Evolutionary conservation across 2,113 vertebrate species (phyloP).

Genomic region (Budorcas taxicolor): DNA sequence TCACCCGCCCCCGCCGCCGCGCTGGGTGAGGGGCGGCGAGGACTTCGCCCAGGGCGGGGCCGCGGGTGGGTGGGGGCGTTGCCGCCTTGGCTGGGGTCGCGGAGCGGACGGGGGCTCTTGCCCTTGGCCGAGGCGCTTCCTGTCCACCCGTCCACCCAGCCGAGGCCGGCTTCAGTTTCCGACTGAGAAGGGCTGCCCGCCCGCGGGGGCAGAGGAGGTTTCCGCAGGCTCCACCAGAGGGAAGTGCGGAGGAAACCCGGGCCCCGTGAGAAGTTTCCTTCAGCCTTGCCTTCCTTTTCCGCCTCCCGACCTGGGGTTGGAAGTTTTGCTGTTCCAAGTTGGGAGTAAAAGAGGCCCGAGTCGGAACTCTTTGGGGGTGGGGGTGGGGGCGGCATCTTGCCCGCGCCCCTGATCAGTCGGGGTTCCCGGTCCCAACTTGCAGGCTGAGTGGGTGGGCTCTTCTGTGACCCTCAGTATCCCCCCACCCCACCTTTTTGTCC

Average conservation of each 20-base stretch:
- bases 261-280: background rate
- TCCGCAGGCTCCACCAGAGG: background rate
- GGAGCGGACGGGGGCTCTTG: background rate
- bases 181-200: background rate
- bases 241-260: background rate
- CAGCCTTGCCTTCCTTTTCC: background rate
- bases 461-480: background rate
- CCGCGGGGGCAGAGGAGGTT: background rate
- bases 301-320: background rate
- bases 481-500: background rate
- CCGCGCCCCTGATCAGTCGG: background rate
- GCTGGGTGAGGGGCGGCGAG: background rate
- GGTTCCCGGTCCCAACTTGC: background rate
- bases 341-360: background rate
- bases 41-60: background rate
- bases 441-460: background rate
- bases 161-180: background rate
- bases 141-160: background rate
- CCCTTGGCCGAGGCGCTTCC: background rate
- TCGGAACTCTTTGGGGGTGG: background rate
- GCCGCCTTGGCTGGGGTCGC: background rate
- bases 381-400: background rate
- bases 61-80: background rate
- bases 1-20: constrained; percentile 1
- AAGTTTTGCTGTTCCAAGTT: background rate